Conservation (phyloP, 2,113 vertebrate genomes). For the Eleginops maclovinus region DNA sequence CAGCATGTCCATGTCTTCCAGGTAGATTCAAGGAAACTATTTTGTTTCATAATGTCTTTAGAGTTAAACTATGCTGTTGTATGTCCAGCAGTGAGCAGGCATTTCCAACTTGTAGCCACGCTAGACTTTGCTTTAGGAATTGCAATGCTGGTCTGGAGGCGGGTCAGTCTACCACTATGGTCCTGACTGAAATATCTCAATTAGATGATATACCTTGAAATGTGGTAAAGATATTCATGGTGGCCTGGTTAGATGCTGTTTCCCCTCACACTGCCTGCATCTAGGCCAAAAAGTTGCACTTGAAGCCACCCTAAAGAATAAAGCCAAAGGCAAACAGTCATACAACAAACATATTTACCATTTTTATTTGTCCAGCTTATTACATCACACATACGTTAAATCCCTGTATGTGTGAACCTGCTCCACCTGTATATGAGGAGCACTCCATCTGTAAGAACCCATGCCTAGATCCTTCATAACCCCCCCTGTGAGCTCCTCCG, state of each 20-base stretch:
- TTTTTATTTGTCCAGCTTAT: neutral
- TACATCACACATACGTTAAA: conserved; percentile 13
- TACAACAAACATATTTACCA: no score
- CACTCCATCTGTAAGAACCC: conserved; percentile 21
- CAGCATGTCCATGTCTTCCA: neutral
- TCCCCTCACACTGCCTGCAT: no score
- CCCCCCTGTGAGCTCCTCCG: conserved; percentile 57
- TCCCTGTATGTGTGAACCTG: conserved; percentile 42
- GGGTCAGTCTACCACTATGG: neutral
- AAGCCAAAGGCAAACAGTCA: no score
- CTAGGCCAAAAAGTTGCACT: no score
- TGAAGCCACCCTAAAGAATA: no score
- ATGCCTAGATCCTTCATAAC: conserved; percentile 31
- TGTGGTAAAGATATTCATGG: neutral
- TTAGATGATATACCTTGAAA: neutral
- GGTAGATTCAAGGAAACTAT: neutral
- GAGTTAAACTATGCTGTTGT: neutral
- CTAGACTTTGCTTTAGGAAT: neutral
- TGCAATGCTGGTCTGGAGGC: neutral
- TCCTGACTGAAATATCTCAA: neutral
- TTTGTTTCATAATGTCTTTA: neutral
- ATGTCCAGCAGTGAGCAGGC: neutral
- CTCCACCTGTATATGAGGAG: neutral
- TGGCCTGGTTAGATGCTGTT: no score
- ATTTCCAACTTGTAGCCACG: neutral